Evolutionary conservation across 2,113 vertebrate species (phyloP), one percentile per base, ranked within the genome.

Genomic region (Thomomys bottae): DNA sequence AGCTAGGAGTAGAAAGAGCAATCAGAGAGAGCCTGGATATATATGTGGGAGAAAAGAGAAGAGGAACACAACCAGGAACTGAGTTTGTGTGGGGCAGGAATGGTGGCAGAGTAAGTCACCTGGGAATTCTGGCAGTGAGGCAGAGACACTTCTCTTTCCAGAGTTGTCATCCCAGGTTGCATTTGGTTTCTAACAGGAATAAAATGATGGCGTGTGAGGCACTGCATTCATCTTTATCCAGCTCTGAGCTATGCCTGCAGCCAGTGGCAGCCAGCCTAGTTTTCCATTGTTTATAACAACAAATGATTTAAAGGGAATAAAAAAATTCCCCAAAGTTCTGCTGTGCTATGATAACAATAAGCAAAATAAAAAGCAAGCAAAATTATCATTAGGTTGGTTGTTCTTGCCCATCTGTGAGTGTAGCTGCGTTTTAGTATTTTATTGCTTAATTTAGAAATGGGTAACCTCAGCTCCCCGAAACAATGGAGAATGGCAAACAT

Each of bases 251-350:
- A 8, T 45, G 70, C n/a, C 54, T 61, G 34, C 8, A 64, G 45
- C 64, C 2, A 42, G 40, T 83, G 88, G 75, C 86, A 92, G 66
- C 32, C 38, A 93, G 90, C 67, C 79, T 93, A 68, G 88, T 71
- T 91, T 79, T 92, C 79, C 67, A 87, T 73, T 92, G 90, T 95
- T 95, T 87, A 88, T 54, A 76, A 64, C 54, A 91, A 92, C 92
- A 95, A 93, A 82, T 92, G 49, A 86, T 88, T 95, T 88, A 72
- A 93, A 95, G 77, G 82, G 79, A 94, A 80, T 93, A 90, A 86
- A 93, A 54, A 54, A 54, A 93, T 45, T 76, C 24, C 76, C 54
- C 6, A 24, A 86, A 80, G 32, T 94, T 87, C 79, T 95, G 61
- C 75, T 88, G n/a, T 57, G 87, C 79, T 66, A 75, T 54, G 86